Base-by-base conservation (phyloP, 2,888 invertebrate species). In the Polyommatus iphigenia region DNA sequence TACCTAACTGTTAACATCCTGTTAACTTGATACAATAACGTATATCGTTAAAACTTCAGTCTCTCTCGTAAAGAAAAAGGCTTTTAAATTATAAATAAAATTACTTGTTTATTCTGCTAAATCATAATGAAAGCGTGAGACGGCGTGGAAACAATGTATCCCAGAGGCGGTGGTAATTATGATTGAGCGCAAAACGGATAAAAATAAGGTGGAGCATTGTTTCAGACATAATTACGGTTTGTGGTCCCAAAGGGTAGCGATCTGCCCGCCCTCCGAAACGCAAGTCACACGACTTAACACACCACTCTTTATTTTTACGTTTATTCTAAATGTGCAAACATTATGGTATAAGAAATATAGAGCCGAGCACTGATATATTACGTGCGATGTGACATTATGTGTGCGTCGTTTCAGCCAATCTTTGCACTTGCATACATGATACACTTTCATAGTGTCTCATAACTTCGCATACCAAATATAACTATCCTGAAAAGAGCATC, bases 121-220 rank as follows among this genome's bases (percentile, higher is more conserved):
- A 81, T 80, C 32, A 79, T 85, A 86, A 86, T 85, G 85, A 85
- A 85, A 84, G 79, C 82, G 85, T 86, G 86, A 85, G 84, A 84
- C 81, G 81, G 83, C 85, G 87, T 91, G 85, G 84, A 83, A 87
- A 88, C 87, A 89, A 90, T 87, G 89, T 87, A 85, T 90, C 92
- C 92, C 90, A 81, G 81, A 88, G 92, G 91, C 88, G 83, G 84
- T 82, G 82, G 88, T 93, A 93, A 94, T 94, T 94, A 93, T 93
- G 93, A 94, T 94, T 92, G 93, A 94, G 93, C 92, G 90, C 88
- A 91, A 91, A 93, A 91, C 89, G 91, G 91, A 89, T 94, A 93
- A 94, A 94, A 94, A 94, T 93, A 87, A 91, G 88, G 86, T 82
- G 84, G 86, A 84, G 90, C 87, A 91, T 93, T 94, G 93, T 94